These are phyloP conservation scores for Cerastis rubricosa DNA, from an alignment of 2,888 invertebrate genomes.

Conservation along the genomic window DNA sequence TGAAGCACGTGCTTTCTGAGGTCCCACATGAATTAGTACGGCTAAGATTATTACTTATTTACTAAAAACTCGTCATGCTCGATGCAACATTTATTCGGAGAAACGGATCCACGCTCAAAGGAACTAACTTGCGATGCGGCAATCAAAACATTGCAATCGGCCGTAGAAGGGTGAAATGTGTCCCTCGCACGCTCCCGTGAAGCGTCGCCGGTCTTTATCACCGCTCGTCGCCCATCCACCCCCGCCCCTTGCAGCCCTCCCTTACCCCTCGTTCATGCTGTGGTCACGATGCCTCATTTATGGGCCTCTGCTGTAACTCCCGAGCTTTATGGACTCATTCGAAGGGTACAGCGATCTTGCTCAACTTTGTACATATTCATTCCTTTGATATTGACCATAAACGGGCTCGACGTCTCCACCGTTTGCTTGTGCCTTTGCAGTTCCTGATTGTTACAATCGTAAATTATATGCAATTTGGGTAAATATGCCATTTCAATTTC, in stretches of 20 bases:
- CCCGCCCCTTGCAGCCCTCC: slow-evolving; percentile 7
- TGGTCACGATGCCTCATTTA: slow-evolving; percentile 56
- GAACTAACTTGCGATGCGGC: neutral
- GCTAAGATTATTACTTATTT: slow-evolving; percentile 6
- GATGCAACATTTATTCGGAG: neutral
- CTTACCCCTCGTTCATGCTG: slow-evolving; percentile 33
- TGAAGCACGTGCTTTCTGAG: slow-evolving; percentile 16
- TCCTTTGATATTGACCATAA: slow-evolving; percentile 33
- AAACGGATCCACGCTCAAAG: neutral
- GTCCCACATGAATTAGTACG: neutral
- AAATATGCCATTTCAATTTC: slow-evolving; percentile 36
- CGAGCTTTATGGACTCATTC: slow-evolving; percentile 49
- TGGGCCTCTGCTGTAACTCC: slow-evolving; percentile 40
- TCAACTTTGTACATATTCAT: slow-evolving; percentile 32
- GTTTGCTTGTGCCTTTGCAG: slow-evolving; percentile 21
- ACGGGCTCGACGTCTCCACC: slow-evolving; percentile 8
- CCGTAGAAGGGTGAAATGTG: slow-evolving; percentile 67
- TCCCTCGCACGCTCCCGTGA: slow-evolving; percentile 39
- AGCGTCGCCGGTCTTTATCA: slow-evolving; percentile 58
- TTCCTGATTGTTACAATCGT: slow-evolving; percentile 35
- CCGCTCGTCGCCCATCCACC: slow-evolving; percentile 39
- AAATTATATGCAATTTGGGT: slow-evolving; percentile 46
- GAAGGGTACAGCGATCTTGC: slow-evolving; percentile 26
- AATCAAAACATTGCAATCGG: slow-evolving; percentile 42
- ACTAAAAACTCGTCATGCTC: neutral